Evolutionary conservation across 2,888 invertebrate species (phyloP), one percentile per base, ranked within the genome.

Genomic region (Caenorhabditis angaria): DNA sequence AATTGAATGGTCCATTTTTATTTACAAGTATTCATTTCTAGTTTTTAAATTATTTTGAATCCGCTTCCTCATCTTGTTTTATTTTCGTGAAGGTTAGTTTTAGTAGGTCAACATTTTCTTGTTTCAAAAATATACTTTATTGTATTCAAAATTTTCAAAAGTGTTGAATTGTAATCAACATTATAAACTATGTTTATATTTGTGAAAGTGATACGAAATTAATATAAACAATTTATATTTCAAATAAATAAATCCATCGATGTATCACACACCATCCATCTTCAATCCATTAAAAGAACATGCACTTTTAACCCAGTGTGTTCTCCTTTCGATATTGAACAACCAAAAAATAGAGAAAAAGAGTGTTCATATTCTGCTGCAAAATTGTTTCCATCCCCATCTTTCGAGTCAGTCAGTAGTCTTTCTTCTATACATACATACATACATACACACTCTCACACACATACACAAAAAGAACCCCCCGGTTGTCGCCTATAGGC

Each of bases 291-390:
- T 14, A 41, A 6, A 12, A 10, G 18, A 41, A 41, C 41, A 41
- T 41, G 41, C 41, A 41, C 41, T 41, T 41, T 41, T 18, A 41
- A 41, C 41, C 41, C 41, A 41, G 41, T 41, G 14, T 41, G 41
- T 41, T 41, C 41, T n/a, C n/a, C n/a, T 41, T 41, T 41, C 41
- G 41, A 41, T 41, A 41, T 41, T 41, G 41, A 41, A 41, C 41
- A 18, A 18, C 41, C 41, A 32, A 32, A 32, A 32, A 32, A 32
- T 41, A 41, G 41, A 41, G 41, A 41, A 41, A 41, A 41, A 41
- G 41, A 41, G 41, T 41, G 41, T 41, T 5, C 14, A 41, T 18
- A 32, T 32, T 5, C 32, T 41, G 6, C 41, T 41, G 41, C 41
- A 41, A 41, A 18, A 41, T 18, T 18, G 41, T 41, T 41, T 41